Evolutionary conservation across 1,140 invertebrate species (phyloP), one percentile per base, ranked within the genome.

Genomic region (Lithobius niger): DNA sequence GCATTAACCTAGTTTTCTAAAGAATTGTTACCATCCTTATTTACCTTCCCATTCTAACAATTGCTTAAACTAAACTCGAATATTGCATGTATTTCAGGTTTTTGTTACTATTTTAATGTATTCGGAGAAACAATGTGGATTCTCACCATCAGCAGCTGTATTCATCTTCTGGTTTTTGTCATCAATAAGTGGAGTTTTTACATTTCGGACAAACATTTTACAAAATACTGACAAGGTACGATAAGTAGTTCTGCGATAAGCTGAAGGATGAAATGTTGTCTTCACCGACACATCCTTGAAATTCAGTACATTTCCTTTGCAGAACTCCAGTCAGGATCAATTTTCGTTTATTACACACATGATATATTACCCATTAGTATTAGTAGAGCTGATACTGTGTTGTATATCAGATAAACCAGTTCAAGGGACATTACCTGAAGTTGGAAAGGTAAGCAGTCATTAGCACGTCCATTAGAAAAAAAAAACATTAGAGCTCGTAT

Each of bases 371-470:
- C 43, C 43, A 18, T 45, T 45, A 21, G 18, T 45, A 10, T 4
- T 45, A 6, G 18, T 21, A 19, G 18, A 10, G 43, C 22, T 45
- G 18, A 45, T 45, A 6, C 19, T 45, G 4, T 6, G 6, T 13
- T 45, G 43, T 19, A 45, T 45, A 19, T 4, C 43, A 45, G 43
- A 45, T 45, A 21, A 16, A 13, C 43, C 43, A 18, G 16, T 21
- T 18, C 16, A 19, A 45, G 16, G 16, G 16, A 45, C 16, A 19
- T 16, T 18, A 45, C 16, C 22, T 18, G 43, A 45, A 19, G 4
- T 19, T 45, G 43, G 43, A 45, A 21, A 45, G 43, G 43, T 45
- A 45, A 45, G n/a, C n/a, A n/a, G n/a, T n/a, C n/a, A n/a, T n/a
- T n/a, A n/a, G n/a, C n/a, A n/a, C n/a, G n/a, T n/a, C n/a, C n/a